A percentile compares a stretch with the other conserved stretches of the same genome.
Evolutionary conservation across 2,113 vertebrate species (phyloP).

Genomic region (Antechinus stuartii): DNA sequence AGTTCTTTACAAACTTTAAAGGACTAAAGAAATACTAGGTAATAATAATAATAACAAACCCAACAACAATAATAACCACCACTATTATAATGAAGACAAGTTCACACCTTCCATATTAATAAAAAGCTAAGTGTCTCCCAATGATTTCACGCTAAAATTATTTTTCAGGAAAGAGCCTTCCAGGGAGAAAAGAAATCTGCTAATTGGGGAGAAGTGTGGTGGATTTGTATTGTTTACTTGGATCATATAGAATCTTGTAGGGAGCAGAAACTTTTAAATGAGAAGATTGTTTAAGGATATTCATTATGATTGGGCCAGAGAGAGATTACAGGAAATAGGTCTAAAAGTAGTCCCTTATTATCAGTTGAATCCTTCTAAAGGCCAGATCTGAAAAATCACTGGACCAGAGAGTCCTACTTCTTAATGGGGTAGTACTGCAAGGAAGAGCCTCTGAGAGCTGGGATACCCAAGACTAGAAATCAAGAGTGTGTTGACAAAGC

Average conservation of each 20-base stretch:
- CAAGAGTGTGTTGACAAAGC: neutral
- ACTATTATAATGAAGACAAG: neutral
- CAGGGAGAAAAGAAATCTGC: neutral
- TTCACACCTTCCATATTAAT: neutral
- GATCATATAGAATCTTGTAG: neutral
- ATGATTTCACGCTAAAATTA: neutral
- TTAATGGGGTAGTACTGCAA: neutral
- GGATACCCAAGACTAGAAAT: neutral
- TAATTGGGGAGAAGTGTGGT: neutral
- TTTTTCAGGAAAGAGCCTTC: neutral
- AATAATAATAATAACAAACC: neutral
- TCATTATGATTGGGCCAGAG: neutral
- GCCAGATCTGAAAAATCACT: neutral
- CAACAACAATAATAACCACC: neutral
- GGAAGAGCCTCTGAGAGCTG: neutral
- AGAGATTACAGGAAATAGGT: neutral
- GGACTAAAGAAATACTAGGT: neutral
- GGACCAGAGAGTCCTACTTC: neutral
- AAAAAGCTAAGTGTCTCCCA: neutral
- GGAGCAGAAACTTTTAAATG: neutral
- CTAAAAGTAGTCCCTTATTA: neutral
- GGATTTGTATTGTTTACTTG: neutral
- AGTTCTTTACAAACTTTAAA: neutral
- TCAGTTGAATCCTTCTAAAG: neutral
- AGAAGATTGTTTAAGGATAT: neutral